Evolutionary conservation across 2,797 vertebrate genomes (phyloP), one percentile per base, ranked within the genome.

Genomic region (Crenichthys baileyi): DNA sequence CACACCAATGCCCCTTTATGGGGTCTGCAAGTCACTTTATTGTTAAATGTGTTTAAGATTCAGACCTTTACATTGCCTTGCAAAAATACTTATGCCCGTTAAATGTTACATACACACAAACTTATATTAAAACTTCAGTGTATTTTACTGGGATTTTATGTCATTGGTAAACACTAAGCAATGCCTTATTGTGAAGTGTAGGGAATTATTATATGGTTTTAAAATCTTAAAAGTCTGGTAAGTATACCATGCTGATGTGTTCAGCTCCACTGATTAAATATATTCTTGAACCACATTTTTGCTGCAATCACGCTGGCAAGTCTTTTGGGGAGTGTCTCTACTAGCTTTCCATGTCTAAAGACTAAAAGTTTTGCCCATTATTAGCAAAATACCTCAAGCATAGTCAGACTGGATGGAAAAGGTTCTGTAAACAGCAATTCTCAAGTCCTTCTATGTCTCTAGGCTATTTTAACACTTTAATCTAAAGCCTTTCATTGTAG

Each of bases 1-100:
- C 93, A 93, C 93, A 94, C 94, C 93, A 94, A 93, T 29, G 26
- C 87, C 86, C 92, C 93, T 94, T 94, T 91, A 94, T 91, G 83
- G 88, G 89, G 83, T 93, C 91, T 90, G 86, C 84, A 90, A 92
- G 89, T 90, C 73, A 46, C 78, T 55, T 74, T 74, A 83, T 31
- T 63, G 82, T 77, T 77, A 80, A 88, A 78, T 75, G 82, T 70
- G 73, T 82, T 75, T 79, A 80, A 70, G 74, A 82, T 41, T 65
- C 48, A 83, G 50, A 44, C 24, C 26, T 83, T 76, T 77, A 76
- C 80, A 65, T 63, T 65, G 51, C 31, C 36, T 24, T 44, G 12
- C 46, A 44, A 44, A 68, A 41, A 20, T 41, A 16, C 20, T 41
- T 39, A 24, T 22, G 31, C 18, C 22, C 63, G 3, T 63, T 63